Evolutionary conservation across 2,113 vertebrate genomes (phyloP).

Genomic region (Petrocephalus zakoni): DNA sequence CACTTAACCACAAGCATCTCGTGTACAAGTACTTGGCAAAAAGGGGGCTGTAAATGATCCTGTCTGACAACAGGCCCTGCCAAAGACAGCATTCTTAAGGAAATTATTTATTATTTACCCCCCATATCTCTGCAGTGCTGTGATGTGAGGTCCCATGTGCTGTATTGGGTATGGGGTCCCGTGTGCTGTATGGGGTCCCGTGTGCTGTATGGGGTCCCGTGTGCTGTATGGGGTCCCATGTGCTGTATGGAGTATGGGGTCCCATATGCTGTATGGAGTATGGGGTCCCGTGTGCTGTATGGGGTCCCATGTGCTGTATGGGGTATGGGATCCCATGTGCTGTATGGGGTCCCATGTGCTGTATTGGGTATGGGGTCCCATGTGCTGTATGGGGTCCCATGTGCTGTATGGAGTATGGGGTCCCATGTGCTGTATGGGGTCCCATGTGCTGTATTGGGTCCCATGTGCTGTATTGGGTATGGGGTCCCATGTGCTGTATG

Average conservation of each 20-base stretch:
- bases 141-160: background rate
- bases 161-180: background rate
- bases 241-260: background rate
- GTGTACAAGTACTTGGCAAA: constrained; percentile 39
- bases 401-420: background rate
- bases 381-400: background rate
- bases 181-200: background rate
- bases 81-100: constrained; percentile 26
- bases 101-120: constrained; percentile 33
- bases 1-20: constrained; percentile 46
- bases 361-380: background rate
- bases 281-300: background rate
- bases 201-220: background rate
- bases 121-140: background rate
- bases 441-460: background rate
- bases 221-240: background rate
- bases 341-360: background rate
- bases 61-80: constrained; percentile 36
- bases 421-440: background rate
- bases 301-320: background rate
- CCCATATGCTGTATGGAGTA: background rate
- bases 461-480: background rate
- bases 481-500: background rate
- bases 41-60: constrained; percentile 35
- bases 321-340: background rate